Evolutionary conservation across 2,888 invertebrate species (phyloP).

Genomic region (Catonia carolina): DNA sequence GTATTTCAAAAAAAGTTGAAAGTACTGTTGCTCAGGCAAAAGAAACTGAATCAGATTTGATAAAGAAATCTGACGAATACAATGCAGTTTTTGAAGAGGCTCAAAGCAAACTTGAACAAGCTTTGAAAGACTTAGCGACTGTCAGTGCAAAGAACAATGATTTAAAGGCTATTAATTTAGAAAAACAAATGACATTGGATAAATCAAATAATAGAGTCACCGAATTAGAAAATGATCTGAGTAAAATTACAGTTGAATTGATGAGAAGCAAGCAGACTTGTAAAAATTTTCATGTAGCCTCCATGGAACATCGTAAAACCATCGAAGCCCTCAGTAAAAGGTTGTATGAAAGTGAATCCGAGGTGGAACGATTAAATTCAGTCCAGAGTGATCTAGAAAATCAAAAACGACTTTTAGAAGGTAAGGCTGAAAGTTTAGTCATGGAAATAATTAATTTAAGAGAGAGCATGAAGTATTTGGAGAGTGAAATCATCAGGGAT

Average conservation of each 20-base stretch:
- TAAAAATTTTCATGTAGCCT: slow-evolving; percentile 30
- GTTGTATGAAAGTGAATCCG: slow-evolving; percentile 30
- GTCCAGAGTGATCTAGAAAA: slow-evolving; percentile 25
- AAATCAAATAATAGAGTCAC: neutral
- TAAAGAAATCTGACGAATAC: slow-evolving; percentile 21
- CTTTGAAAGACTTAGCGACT: slow-evolving; percentile 22
- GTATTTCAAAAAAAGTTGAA: slow-evolving; percentile 18
- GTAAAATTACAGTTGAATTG: slow-evolving; percentile 18
- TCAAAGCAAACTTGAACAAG: slow-evolving; percentile 19
- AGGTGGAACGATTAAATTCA: slow-evolving; percentile 30
- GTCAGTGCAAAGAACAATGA: slow-evolving; percentile 21
- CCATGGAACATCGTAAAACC: slow-evolving; percentile 28
- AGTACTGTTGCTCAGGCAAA: slow-evolving; percentile 20
- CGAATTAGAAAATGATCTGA: neutral
- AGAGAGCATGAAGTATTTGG: slow-evolving; percentile 21
- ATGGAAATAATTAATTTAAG: slow-evolving; percentile 26
- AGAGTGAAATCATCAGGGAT: slow-evolving; percentile 23
- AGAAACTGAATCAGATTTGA: slow-evolving; percentile 25
- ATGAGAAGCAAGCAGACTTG: slow-evolving; percentile 24
- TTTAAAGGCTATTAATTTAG: slow-evolving; percentile 24
- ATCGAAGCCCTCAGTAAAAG: slow-evolving; percentile 29
- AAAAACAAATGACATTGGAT: slow-evolving; percentile 15
- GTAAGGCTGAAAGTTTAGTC: slow-evolving; percentile 25
- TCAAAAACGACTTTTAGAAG: slow-evolving; percentile 27
- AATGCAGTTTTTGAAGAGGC: slow-evolving; percentile 20